A percentile compares a stretch with the other conserved stretches of the same genome.
Evolutionary conservation across 2,797 vertebrate species (phyloP).

Genomic region (Hylomyscus alleni): DNA sequence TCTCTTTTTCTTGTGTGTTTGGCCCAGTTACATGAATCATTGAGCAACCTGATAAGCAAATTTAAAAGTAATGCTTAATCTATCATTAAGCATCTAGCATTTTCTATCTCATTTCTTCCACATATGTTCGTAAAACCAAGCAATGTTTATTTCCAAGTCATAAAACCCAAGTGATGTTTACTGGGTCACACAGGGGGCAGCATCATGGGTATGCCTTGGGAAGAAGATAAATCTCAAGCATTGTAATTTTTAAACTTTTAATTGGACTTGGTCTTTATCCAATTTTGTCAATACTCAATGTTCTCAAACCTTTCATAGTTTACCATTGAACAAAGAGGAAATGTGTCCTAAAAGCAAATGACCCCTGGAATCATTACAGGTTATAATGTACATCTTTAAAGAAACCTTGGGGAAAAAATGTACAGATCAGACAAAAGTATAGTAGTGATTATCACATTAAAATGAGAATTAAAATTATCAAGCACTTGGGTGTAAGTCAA

Average conservation of each 20-base stretch:
- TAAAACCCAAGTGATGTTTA: conserved; percentile 38
- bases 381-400: neutral
- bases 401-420: conserved; percentile 21
- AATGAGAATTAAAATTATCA: conserved; percentile 18
- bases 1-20: neutral
- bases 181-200: neutral
- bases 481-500: neutral
- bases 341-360: conserved; percentile 47
- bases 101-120: conserved; percentile 49
- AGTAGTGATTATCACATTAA: neutral
- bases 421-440: neutral
- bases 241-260: conserved; percentile 58
- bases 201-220: conserved; percentile 2
- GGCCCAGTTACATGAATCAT: neutral
- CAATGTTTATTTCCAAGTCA: conserved; percentile 15
- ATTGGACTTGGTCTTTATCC: conserved; percentile 20
- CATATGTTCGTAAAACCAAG: neutral
- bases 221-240: conserved; percentile 53
- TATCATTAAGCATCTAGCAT: too few species aligned
- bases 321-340: conserved; percentile 8
- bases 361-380: conserved; percentile 28
- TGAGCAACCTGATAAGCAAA: conserved; percentile 47
- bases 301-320: conserved; percentile 58
- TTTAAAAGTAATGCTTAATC: neutral
- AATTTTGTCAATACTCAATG: conserved; percentile 46